Conservation (phyloP, 2,888 invertebrate genomes). For the Eristalis intricaria region DNA sequence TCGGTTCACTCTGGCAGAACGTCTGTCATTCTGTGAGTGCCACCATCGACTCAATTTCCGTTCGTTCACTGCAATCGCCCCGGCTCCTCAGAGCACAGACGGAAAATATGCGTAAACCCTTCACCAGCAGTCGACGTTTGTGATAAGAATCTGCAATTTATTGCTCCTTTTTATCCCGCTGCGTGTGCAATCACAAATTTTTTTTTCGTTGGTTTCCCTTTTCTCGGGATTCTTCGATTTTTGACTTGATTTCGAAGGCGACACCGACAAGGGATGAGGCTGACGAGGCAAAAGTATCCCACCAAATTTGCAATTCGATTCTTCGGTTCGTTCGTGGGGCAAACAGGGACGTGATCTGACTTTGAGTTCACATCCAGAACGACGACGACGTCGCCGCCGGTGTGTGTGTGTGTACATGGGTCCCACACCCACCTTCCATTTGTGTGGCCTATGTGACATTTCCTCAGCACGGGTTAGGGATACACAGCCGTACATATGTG, state of each 20-base stretch:
- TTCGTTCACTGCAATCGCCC: conserved; percentile 6
- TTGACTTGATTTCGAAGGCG: conserved; percentile 21
- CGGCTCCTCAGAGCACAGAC: not conserved
- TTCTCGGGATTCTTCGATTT: conserved; percentile 43
- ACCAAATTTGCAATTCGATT: conserved; percentile 71
- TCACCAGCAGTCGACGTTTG: conserved; percentile 68
- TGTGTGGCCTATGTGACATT: conserved; percentile 52
- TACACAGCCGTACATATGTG: conserved; percentile 23
- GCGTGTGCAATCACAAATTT: conserved; percentile 64
- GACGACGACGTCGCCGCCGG: not conserved
- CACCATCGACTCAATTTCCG: conserved; percentile 3
- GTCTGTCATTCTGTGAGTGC: not conserved
- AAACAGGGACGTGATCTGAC: conserved; percentile 68
- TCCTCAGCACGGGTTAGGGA: conserved; percentile 54
- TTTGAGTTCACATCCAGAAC: conserved; percentile 58
- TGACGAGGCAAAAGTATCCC: conserved; percentile 22
- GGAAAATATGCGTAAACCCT: conserved; percentile 55
- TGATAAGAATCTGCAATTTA: conserved; percentile 72
- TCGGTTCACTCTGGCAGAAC: conserved; percentile 1
- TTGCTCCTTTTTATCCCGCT: conserved; percentile 70
- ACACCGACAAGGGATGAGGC: conserved; percentile 1
- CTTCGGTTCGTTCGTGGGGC: conserved; percentile 29
- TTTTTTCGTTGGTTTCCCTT: conserved; percentile 34
- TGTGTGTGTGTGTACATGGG: conserved; percentile 13
- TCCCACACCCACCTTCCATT: conserved; percentile 23